Percentiles rank a stretch among this genome's conserved stretches.
phyloP scores from a whole-genome alignment of 2,797 vertebrate genomes.

The Sebastes iracundus region DNA sequence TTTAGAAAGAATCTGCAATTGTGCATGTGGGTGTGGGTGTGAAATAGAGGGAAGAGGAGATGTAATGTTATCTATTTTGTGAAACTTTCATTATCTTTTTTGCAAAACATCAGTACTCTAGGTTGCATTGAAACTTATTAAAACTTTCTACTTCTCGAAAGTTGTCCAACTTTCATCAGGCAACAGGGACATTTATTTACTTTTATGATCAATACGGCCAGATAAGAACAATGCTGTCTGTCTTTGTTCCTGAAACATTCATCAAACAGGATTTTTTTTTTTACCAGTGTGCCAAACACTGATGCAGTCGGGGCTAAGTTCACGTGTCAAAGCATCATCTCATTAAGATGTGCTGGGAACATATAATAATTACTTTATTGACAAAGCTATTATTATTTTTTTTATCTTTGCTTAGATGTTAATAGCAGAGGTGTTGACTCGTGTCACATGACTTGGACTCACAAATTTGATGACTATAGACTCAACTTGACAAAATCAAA shows the following conservation, averaged over 20 bases:
- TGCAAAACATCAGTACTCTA: background rate
- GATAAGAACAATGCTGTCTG: background rate
- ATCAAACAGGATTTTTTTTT: background rate
- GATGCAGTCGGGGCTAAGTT: rapidly evolving
- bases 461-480: too few species aligned
- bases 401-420: background rate
- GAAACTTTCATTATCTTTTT: constrained; percentile 9
- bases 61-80: constrained; percentile 14
- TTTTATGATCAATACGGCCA: background rate
- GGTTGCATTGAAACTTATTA: background rate
- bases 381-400: background rate
- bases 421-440: too few species aligned
- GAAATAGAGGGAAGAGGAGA: background rate
- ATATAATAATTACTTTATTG: background rate
- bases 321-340: background rate
- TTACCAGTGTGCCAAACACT: background rate
- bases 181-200: background rate
- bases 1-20: background rate
- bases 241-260: background rate
- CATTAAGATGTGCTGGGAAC: background rate
- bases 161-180: constrained; percentile 1
- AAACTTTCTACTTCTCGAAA: background rate
- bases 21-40: background rate
- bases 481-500: too few species aligned
- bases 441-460: too few species aligned